These are phyloP conservation scores for Xylota segnis DNA, from an alignment of 2,888 invertebrate species.

Conservation along the genomic window DNA sequence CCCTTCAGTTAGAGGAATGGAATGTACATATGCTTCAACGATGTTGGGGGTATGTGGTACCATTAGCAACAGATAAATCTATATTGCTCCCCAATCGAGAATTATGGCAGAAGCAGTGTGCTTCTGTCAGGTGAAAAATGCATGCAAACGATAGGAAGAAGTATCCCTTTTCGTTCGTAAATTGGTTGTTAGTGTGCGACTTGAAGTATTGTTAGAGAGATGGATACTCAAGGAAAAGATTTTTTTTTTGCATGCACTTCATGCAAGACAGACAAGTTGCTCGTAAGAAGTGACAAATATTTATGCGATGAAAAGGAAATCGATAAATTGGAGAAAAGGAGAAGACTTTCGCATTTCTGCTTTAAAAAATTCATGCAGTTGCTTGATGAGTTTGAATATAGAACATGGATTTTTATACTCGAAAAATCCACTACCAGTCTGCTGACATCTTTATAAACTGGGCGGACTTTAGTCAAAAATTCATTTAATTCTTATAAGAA, in stretches of 20 bases:
- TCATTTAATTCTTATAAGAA: too few species aligned
- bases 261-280: not conserved
- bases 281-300: constrained; percentile 10
- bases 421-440: too few species aligned
- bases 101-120: not conserved
- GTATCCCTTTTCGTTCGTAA: constrained; percentile 13
- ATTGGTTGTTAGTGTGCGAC: constrained; percentile 14
- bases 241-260: not conserved
- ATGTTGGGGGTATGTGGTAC: not conserved
- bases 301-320: not conserved
- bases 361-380: too few species aligned
- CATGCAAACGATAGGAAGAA: constrained; percentile 2
- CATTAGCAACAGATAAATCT: constrained; percentile 20
- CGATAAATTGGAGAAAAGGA: not conserved
- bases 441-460: too few species aligned
- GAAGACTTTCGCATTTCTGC: not conserved
- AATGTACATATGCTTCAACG: not conserved
- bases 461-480: too few species aligned
- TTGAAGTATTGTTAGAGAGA: not conserved
- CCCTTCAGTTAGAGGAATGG: not conserved
- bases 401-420: too few species aligned
- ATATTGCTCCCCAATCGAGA: not conserved
- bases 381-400: too few species aligned
- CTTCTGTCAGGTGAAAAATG: constrained; percentile 40
- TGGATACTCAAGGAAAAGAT: constrained; percentile 7